Base-by-base conservation (phyloP, 2,888 invertebrate species). In the Erebia aethiops region DNA sequence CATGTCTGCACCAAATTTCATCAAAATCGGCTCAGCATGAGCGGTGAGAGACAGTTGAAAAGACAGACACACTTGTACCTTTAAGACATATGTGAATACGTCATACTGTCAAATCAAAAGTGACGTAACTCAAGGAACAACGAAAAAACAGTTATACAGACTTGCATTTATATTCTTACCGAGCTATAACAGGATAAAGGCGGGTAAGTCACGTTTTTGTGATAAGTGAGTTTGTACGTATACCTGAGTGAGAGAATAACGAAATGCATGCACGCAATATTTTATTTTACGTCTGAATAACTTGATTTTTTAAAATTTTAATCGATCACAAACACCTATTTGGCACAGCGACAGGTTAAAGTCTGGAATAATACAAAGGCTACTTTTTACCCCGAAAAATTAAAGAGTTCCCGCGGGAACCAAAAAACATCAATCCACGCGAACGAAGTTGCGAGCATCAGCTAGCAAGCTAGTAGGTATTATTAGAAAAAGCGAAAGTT, bases 141-240 rank as follows among this genome's bases (percentile, higher is more conserved):
- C 60, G 41, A 43, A 60, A n/a, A 60, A 60, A 60, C 11, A 60
- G 43, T 41, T 16, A 65, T 26, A 73, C 67, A 71, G 70, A 10
- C 64, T 71, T 73, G 57, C 68, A 69, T 71, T 58, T 56, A 58
- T 52, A 67, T 72, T 67, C 74, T 70, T 67, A 52, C 21, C 10
- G 58, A 61, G 60, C 67, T 67, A 58, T 60, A 41, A 62, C 57
- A 64, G 58, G 58, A 73, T 57, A 68, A 67, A 52, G 18, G 13
- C 26, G 13, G 61, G 70, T 56, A 69, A 70, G 71, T 76, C 75
- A 75, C 72, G 74, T 72, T 74, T 69, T 49, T 43, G 49, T 66
- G 58, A 71, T 64, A 52, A 18, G 54, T 54, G 3, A 18, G 18
- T 54, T 10, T n/a, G 7, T 14, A 51, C 4, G 13, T 46, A 35